A percentile compares a stretch with the other conserved stretches of the same genome.
These are phyloP conservation scores for Corynorhinus townsendii DNA, from an alignment of 2,113 vertebrate genomes.

Conservation along the genomic window DNA sequence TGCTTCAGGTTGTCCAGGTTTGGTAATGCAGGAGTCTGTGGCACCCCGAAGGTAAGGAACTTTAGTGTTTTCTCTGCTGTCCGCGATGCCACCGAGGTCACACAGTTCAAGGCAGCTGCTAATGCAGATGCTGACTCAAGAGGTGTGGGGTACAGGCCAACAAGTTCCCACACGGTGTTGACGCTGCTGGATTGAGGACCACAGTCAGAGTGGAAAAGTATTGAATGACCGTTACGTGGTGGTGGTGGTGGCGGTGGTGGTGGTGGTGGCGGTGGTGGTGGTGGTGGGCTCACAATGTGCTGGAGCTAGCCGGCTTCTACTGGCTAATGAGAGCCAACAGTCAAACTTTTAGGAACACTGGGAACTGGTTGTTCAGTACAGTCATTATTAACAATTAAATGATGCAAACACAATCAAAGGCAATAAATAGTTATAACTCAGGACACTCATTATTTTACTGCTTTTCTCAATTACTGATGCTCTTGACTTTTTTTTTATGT, in stretches of 20 bases:
- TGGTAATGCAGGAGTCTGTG: not conserved
- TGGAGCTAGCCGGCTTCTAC: not conserved
- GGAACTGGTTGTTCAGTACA: not conserved
- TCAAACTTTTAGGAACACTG: not conserved
- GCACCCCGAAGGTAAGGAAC: not conserved
- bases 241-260: no score
- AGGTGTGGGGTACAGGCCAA: rapidly evolving
- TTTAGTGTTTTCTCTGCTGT: not conserved
- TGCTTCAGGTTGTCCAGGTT: not conserved
- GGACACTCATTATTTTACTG: not conserved
- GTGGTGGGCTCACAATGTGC: rapidly evolving
- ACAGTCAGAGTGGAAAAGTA: not conserved
- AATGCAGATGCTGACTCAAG: not conserved
- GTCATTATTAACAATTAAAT: not conserved
- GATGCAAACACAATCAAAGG: not conserved
- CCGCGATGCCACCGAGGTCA: not conserved
- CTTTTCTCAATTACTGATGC: not conserved
- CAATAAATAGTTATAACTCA: not conserved
- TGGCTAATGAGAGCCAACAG: not conserved
- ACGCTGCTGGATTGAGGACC: not conserved
- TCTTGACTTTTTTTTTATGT: not conserved
- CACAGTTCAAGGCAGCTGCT: not conserved
- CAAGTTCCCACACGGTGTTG: not conserved
- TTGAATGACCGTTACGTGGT: not conserved
- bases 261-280: no score